Percentiles rank a stretch among this genome's conserved stretches.
These are phyloP conservation scores for Aulostomus chinensis DNA, from an alignment of 2,797 vertebrate genomes.

Conservation along the genomic window DNA sequence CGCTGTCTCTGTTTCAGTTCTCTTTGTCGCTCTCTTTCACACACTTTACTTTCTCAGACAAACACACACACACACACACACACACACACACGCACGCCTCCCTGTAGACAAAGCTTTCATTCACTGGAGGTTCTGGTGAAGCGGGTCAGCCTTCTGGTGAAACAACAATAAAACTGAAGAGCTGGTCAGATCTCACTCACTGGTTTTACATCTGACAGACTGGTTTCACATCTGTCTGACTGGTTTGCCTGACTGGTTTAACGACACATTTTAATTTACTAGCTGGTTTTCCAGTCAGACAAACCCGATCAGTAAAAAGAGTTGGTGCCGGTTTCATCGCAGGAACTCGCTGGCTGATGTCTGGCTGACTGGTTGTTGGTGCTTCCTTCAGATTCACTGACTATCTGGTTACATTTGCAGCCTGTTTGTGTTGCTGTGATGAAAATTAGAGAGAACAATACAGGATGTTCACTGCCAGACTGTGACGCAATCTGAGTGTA, in stretches of 20 bases:
- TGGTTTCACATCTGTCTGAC: too few relatives aligned
- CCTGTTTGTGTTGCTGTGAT: constrained; percentile 21
- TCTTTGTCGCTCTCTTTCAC: constrained; percentile 60
- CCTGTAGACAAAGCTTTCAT: constrained; percentile 70
- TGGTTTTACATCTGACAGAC: too few relatives aligned
- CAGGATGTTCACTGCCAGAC: constrained; percentile 31
- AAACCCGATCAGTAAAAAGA: too few relatives aligned
- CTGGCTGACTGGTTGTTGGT: neutral
- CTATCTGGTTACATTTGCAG: neutral
- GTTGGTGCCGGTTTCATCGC: too few relatives aligned
- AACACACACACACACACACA: neutral
- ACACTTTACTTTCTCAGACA: constrained; percentile 34
- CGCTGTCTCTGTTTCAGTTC: constrained; percentile 54
- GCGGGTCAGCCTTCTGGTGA: constrained; percentile 49
- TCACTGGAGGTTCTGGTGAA: constrained; percentile 63
- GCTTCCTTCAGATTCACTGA: neutral
- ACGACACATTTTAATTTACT: too few relatives aligned
- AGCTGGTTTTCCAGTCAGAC: too few relatives aligned
- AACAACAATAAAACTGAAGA: constrained; percentile 34
- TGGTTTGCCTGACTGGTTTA: too few relatives aligned
- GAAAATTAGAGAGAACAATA: constrained; percentile 46
- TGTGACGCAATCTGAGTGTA: constrained; percentile 58
- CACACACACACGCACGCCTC: constrained; percentile 9
- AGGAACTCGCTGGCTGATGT: too few relatives aligned
- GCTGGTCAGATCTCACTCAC: constrained; percentile 32